Evolutionary conservation across 2,797 vertebrate genomes (phyloP).

Genomic region (Falco novaeseelandiae): DNA sequence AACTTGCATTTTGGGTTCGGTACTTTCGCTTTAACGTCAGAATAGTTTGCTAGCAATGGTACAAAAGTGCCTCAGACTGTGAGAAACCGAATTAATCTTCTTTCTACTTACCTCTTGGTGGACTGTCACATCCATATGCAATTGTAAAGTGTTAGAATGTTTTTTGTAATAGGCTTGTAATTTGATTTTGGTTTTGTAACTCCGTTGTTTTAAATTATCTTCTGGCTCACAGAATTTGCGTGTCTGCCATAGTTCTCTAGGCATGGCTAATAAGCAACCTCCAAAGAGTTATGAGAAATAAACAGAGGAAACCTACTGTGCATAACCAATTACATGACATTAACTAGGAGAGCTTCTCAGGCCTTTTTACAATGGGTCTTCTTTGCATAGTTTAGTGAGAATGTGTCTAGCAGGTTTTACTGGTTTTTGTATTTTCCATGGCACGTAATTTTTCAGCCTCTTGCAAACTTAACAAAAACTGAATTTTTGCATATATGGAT

Average conservation of each 20-base stretch:
- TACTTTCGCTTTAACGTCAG: background rate
- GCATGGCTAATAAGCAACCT: background rate
- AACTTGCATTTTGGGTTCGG: background rate
- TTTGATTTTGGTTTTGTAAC: background rate
- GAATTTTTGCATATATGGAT: background rate
- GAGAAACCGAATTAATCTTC: background rate
- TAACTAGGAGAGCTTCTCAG: background rate
- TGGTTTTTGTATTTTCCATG: background rate
- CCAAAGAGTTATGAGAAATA: background rate
- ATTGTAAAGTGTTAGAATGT: background rate
- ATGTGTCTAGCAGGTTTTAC: background rate
- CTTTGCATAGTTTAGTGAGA: background rate
- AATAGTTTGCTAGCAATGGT: background rate
- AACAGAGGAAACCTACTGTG: background rate
- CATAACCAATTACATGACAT: background rate
- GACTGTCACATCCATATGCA: background rate
- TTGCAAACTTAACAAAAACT: background rate
- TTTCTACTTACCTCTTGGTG: background rate
- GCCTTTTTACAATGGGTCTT: background rate
- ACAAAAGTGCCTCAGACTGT: background rate
- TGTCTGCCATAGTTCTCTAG: background rate
- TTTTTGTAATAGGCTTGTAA: background rate
- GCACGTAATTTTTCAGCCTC: background rate
- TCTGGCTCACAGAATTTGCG: background rate
- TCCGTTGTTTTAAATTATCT: constrained; percentile 12